A percentile compares a stretch with the other conserved stretches of the same genome.
Evolutionary conservation across 2,888 invertebrate species (phyloP).

Genomic region (Xylocampa areola): DNA sequence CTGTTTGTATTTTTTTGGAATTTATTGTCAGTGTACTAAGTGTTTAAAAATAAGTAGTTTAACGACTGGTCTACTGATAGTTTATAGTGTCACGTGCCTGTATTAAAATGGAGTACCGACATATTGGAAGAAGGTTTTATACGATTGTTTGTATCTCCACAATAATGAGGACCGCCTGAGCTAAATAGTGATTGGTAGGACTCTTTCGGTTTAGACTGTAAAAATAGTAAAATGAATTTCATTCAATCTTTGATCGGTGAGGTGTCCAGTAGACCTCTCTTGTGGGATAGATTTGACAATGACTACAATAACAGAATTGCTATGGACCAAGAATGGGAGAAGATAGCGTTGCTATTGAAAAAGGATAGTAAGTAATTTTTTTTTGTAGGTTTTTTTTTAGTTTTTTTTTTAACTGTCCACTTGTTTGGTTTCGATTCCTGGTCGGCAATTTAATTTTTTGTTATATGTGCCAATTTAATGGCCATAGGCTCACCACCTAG

Average conservation of each 20-base stretch:
- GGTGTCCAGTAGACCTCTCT: conserved; percentile 50
- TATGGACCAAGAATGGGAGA: conserved; percentile 52
- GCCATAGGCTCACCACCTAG: too few species aligned
- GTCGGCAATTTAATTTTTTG: too few species aligned
- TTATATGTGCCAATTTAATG: too few species aligned
- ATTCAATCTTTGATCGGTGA: conserved; percentile 52
- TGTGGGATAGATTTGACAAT: conserved; percentile 58
- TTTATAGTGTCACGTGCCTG: neutral
- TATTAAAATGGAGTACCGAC: neutral
- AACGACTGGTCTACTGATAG: conserved; percentile 1
- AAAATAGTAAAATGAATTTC: conserved; percentile 17
- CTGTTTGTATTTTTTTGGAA: neutral
- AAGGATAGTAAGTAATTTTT: conserved; percentile 52
- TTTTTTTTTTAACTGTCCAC: neutral
- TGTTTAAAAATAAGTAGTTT: neutral
- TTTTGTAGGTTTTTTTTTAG: neutral
- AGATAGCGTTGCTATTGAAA: conserved; percentile 30
- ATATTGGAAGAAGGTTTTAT: too few species aligned
- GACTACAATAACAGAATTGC: conserved; percentile 45
- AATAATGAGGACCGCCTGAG: neutral
- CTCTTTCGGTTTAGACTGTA: neutral
- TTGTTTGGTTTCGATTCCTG: too few species aligned
- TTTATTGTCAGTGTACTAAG: neutral
- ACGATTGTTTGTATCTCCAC: neutral
- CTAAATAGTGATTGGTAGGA: neutral